Conservation (phyloP, 1,140 invertebrate species). For the Condylostylus longicornis region DNA sequence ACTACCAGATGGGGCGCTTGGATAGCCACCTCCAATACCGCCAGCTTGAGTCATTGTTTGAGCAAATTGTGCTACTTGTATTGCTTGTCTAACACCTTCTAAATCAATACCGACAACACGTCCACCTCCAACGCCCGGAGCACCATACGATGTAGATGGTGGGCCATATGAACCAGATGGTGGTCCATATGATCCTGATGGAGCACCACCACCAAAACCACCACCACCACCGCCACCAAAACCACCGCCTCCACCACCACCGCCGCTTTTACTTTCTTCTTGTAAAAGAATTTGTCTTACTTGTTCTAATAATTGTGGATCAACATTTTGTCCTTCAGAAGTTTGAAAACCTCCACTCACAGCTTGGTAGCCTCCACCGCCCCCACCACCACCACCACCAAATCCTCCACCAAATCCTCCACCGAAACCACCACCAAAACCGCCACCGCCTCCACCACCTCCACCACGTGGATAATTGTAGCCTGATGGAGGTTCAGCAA, state of each 20-base stretch:
- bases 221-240: conserved; percentile 33
- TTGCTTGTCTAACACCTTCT: conserved; percentile 45
- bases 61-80: conserved; percentile 49
- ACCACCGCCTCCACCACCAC: conserved; percentile 26
- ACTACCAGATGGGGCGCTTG: conserved; percentile 25
- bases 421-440: conserved; percentile 31
- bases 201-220: conserved; percentile 30
- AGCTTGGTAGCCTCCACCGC: conserved; percentile 54
- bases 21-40: conserved; percentile 27
- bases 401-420: conserved; percentile 34
- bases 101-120: conserved; percentile 47
- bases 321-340: conserved; percentile 61
- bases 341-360: conserved; percentile 57
- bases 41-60: conserved; percentile 34
- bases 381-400: conserved; percentile 33
- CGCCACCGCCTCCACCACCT: conserved; percentile 32
- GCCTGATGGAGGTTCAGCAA: conserved; percentile 46
- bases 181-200: conserved; percentile 32
- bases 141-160: conserved; percentile 37
- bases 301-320: conserved; percentile 59
- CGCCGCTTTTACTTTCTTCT: conserved; percentile 49
- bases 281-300: conserved; percentile 65
- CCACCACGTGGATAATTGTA: conserved; percentile 48
- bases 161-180: conserved; percentile 40
- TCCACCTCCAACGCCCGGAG: conserved; percentile 37